These are phyloP conservation scores for Tinea trinotella DNA, from an alignment of 2,888 invertebrate species.

Conservation along the genomic window DNA sequence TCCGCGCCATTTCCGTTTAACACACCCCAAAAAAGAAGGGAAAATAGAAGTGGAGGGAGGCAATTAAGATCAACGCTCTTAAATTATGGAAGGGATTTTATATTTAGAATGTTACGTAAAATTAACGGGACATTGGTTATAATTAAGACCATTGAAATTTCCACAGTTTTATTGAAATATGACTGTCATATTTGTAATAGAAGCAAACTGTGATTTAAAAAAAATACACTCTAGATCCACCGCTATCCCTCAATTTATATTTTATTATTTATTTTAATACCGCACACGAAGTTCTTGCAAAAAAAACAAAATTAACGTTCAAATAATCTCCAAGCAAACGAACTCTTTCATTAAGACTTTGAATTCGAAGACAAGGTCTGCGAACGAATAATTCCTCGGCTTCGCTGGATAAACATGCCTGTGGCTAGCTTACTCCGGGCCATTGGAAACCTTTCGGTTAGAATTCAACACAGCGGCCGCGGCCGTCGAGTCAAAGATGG, in stretches of 20 bases:
- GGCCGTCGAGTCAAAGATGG: slow-evolving; percentile 66
- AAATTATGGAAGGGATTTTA: slow-evolving; percentile 39
- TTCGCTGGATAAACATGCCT: slow-evolving; percentile 34
- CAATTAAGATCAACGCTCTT: slow-evolving; percentile 52
- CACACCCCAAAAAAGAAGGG: slow-evolving; percentile 35
- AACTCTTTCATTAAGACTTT: slow-evolving; percentile 57
- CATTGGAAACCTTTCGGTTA: slow-evolving; percentile 17
- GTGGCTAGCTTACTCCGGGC: slow-evolving; percentile 12
- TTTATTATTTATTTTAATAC: slow-evolving; percentile 13
- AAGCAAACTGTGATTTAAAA: too few species aligned
- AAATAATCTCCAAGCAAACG: slow-evolving; percentile 48
- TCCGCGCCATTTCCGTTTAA: slow-evolving; percentile 58
- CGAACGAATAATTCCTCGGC: slow-evolving; percentile 41
- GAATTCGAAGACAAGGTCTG: slow-evolving; percentile 43
- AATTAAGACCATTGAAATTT: not conserved
- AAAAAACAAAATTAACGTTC: slow-evolving; percentile 42
- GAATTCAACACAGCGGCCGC: slow-evolving; percentile 53
- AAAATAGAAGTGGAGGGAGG: slow-evolving; percentile 38
- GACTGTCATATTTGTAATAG: not conserved
- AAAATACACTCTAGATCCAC: too few species aligned
- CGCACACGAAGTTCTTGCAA: slow-evolving; percentile 22
- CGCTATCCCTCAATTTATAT: too few species aligned
- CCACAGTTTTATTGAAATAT: not conserved
- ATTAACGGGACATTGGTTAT: slow-evolving; percentile 7
- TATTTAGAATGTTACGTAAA: slow-evolving; percentile 32